phyloP scores from a whole-genome alignment of 2,113 vertebrate species.

The Glaucomys volans region DNA sequence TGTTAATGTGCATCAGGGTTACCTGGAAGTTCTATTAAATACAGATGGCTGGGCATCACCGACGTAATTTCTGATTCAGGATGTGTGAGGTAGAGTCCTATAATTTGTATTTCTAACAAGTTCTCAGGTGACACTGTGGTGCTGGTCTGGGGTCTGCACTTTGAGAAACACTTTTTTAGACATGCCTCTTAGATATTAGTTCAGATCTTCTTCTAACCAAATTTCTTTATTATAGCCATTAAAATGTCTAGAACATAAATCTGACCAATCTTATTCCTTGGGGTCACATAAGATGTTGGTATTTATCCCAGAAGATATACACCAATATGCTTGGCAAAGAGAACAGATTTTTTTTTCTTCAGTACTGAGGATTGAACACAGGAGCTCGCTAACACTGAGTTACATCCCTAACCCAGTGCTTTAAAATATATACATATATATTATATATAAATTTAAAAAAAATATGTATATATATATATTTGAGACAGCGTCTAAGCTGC shows the following conservation, averaged over 20 bases:
- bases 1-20: not conserved
- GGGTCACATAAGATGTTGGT: no score
- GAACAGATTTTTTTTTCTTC: not conserved
- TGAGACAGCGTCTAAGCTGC: not conserved
- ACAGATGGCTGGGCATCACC: not conserved
- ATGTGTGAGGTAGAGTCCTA: not conserved
- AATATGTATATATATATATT: not conserved
- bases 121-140: not conserved
- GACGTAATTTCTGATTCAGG: not conserved
- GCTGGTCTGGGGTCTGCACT: not conserved
- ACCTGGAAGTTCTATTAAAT: not conserved
- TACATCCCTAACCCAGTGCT: not conserved
- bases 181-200: not conserved
- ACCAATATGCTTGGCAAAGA: no score
- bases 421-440: not conserved
- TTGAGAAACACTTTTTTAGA: not conserved
- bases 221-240: not conserved
- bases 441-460: no score
- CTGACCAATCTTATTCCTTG: no score
- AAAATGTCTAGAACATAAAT: not conserved
- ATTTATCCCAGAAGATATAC: no score
- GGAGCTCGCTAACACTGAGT: not conserved
- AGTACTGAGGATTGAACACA: not conserved
- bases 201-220: not conserved
- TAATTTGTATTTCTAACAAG: slow-evolving; percentile 9